Conservation (phyloP, 2,797 vertebrate species). For the Megalops cyprinoides region DNA sequence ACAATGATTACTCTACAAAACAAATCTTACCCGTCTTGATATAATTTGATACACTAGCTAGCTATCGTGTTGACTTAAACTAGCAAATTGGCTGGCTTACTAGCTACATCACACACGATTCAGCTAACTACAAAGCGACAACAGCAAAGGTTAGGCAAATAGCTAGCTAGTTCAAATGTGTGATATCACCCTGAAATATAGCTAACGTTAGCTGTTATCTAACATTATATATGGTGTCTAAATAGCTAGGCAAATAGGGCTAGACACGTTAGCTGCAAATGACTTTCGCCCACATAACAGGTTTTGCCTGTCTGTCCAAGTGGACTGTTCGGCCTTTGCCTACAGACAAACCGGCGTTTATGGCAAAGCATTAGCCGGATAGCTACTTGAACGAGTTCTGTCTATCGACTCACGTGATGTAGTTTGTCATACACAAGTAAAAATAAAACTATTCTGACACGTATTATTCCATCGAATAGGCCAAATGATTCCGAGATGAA, state of each 20-base stretch:
- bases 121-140: too few species aligned
- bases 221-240: neutral
- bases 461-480: neutral
- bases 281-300: neutral
- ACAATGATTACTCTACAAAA: too few species aligned
- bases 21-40: too few species aligned
- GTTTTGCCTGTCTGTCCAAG: neutral
- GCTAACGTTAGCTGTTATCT: too few species aligned
- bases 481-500: neutral
- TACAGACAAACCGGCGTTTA: neutral
- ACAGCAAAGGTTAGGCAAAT: too few species aligned
- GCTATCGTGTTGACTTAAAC: too few species aligned
- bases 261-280: too few species aligned
- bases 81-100: too few species aligned
- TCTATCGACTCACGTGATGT: constrained; percentile 32
- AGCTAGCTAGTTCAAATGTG: too few species aligned
- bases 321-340: neutral
- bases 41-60: too few species aligned
- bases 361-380: neutral
- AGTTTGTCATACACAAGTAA: neutral
- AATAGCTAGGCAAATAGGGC: neutral
- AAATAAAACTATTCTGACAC: constrained; percentile 4
- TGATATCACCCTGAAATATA: too few species aligned
- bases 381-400: constrained; percentile 42
- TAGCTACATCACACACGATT: too few species aligned